Base-by-base conservation (phyloP, 1,140 invertebrate species). In the Neomicropteryx cornuta region DNA sequence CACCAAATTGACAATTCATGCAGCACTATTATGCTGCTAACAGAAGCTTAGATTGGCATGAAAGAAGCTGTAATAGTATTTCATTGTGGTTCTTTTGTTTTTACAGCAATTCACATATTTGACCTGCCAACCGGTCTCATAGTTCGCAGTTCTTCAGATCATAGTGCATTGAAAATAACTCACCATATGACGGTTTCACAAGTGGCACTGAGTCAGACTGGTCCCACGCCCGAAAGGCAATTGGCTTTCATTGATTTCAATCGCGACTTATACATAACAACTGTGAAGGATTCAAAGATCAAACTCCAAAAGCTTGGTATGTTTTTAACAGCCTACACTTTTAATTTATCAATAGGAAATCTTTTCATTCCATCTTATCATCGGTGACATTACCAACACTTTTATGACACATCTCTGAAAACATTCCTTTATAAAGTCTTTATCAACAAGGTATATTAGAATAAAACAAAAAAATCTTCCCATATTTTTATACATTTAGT, bases 61-160 rank as follows among this genome's bases (percentile, higher is more conserved):
- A n/a, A n/a, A n/a, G n/a, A n/a, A n/a, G n/a, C n/a, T n/a, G n/a
- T n/a, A n/a, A n/a, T n/a, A n/a, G n/a, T 33, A 14, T 27, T 21
- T 18, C 32, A 21, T 18, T 39, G 27, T 33, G 38, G 37, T 41
- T 37, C 40, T 33, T 49, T 47, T 52, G 45, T 33, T 49, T 48
- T 72, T 76, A 43, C 54, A 89, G 83, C 79, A 18, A 66, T 94
- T 21, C 83, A 92, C 48, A 71, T 95, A n/a, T 80, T 91, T 55
- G 90, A 96, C 56, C 65, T 90, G 8, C 66, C 66, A 52, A 76
- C 45, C 73, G 76, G 58, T 77, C 77, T 49, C 74, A 84, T 66
- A 60, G 74, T 44, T 54, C 81, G 47, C 63, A 77, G 49, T 37
- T 62, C 62, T 19, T 46, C 56, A 1, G 64, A 68, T 29, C 84